These are phyloP conservation scores for Aphaenogaster floridana DNA, from an alignment of 1,140 invertebrate species.

Conservation along the genomic window DNA sequence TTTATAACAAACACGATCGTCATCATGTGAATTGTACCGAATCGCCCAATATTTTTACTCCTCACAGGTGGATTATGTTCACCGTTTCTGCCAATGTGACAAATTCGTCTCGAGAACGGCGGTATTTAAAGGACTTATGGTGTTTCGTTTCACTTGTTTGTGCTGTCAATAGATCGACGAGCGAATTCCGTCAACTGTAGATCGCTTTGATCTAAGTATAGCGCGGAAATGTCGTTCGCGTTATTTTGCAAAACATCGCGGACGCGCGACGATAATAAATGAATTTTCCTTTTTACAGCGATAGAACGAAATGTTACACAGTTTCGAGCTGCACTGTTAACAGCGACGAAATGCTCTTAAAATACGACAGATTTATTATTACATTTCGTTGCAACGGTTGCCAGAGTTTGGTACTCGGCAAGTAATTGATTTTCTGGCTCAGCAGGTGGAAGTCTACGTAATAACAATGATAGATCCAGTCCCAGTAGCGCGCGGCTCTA, in stretches of 20 bases:
- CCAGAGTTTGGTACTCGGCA: constrained; percentile 26
- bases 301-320: not conserved
- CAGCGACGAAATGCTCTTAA: not conserved
- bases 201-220: constrained; percentile 34
- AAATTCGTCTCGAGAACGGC: not conserved
- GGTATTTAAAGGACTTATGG: not conserved
- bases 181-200: not conserved
- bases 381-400: constrained; percentile 28
- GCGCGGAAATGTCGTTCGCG: not conserved
- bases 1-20: not conserved
- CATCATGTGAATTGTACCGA: not conserved
- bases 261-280: not conserved
- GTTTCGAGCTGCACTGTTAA: not conserved
- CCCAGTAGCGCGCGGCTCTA: not conserved
- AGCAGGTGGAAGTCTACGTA: constrained; percentile 52
- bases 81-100: constrained; percentile 20
- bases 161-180: constrained; percentile 15
- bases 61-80: not conserved
- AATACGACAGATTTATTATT: constrained; percentile 55
- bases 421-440: constrained; percentile 44
- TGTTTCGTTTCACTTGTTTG: constrained; percentile 25
- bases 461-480: constrained; percentile 54
- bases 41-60: not conserved
- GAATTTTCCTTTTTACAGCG: constrained; percentile 10
- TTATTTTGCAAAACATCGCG: not conserved